Conservation (phyloP, 2,113 vertebrate species). For the Raja brachyura region DNA sequence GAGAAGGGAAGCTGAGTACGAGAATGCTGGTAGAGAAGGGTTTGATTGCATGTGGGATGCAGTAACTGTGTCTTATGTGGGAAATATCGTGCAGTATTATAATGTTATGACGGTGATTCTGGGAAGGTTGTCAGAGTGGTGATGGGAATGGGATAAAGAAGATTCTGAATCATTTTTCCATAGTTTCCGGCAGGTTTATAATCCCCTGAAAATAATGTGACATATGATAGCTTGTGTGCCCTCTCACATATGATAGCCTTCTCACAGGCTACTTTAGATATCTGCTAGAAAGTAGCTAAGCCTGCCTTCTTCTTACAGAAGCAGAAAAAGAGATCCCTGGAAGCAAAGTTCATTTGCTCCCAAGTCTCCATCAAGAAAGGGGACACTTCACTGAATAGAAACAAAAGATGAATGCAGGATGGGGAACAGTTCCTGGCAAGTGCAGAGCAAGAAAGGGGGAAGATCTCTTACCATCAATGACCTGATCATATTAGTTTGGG, state of each 20-base stretch:
- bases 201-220: neutral
- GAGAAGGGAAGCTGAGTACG: no score
- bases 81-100: no score
- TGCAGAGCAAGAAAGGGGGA: neutral
- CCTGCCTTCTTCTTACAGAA: neutral
- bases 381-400: neutral
- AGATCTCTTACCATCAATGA: neutral
- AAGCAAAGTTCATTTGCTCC: neutral
- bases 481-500: neutral
- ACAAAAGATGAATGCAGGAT: neutral
- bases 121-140: no score
- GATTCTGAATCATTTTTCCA: neutral
- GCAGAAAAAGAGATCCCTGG: neutral
- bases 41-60: no score
- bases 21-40: no score
- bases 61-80: no score
- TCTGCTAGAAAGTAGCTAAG: neutral
- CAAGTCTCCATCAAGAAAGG: neutral
- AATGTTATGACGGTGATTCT: no score
- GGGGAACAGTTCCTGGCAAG: neutral
- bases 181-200: neutral
- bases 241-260: neutral
- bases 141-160: neutral
- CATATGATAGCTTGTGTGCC: neutral
- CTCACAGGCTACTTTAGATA: neutral